These are phyloP conservation scores for Sebastes oblongus DNA, from an alignment of 2,797 vertebrate species.

Conservation along the genomic window DNA sequence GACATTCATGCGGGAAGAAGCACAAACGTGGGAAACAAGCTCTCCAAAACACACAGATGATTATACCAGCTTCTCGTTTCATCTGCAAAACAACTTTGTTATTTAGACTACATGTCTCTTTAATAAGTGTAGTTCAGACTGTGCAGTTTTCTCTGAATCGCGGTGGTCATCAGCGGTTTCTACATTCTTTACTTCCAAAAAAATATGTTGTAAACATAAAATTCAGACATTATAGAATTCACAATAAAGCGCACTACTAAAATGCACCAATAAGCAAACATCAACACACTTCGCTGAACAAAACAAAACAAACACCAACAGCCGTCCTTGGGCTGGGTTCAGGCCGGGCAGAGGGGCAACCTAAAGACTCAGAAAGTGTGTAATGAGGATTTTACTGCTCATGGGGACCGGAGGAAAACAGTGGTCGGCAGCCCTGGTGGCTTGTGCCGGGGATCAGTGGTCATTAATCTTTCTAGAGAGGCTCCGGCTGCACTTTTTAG, in stretches of 20 bases:
- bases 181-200: constrained; percentile 11
- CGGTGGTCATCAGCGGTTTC: constrained; percentile 9
- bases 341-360: constrained; percentile 38
- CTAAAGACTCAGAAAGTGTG: constrained; percentile 63
- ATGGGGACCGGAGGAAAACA: constrained; percentile 57
- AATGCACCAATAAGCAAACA: constrained; percentile 34
- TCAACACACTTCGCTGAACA: constrained; percentile 42
- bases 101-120: constrained; percentile 6
- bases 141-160: constrained; percentile 20
- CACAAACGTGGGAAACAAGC: constrained; percentile 14
- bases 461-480: constrained; percentile 83
- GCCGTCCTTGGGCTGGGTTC: constrained; percentile 55
- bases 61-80: constrained; percentile 41
- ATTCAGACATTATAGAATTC: neutral
- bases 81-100: constrained; percentile 30
- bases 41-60: constrained; percentile 39
- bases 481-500: constrained; percentile 78
- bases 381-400: constrained; percentile 72
- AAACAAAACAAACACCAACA: constrained; percentile 33
- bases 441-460: constrained; percentile 77
- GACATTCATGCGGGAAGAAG: constrained; percentile 31
- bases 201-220: neutral
- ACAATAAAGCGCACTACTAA: constrained; percentile 1
- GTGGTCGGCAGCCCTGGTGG: constrained; percentile 65
- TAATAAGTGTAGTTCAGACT: neutral